Conservation (phyloP, 2,113 vertebrate genomes). For the Varanus salvator region DNA sequence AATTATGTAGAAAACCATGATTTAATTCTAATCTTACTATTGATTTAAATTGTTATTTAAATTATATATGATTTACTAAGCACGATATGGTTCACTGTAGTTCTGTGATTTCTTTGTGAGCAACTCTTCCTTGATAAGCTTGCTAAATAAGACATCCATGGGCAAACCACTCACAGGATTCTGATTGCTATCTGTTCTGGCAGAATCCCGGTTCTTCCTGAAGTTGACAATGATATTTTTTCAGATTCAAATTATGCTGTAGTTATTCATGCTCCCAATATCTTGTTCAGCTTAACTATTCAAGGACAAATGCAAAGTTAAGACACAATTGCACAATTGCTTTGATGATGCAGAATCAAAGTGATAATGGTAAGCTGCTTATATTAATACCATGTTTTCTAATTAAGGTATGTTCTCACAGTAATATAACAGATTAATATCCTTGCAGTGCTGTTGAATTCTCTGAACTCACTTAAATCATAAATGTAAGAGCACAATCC, state of each 20-base stretch:
- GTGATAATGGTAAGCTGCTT: background rate
- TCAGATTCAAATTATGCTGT: constrained; percentile 48
- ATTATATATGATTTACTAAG: constrained; percentile 64
- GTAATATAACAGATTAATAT: background rate
- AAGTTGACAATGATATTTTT: constrained; percentile 15
- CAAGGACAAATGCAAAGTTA: constrained; percentile 59
- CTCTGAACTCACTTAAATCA: background rate
- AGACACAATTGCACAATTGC: constrained; percentile 60
- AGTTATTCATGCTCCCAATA: constrained; percentile 49
- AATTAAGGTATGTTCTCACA: background rate
- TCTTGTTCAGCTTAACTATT: constrained; percentile 57
- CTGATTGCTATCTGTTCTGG: background rate
- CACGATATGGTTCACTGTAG: constrained; percentile 54
- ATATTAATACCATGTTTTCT: background rate
- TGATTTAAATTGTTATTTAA: constrained; percentile 5
- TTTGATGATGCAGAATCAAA: background rate
- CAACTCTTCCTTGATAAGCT: constrained; percentile 30
- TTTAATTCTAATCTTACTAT: too few relatives aligned
- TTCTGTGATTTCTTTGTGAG: constrained; percentile 28
- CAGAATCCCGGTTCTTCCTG: background rate
- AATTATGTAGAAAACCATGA: too few relatives aligned
- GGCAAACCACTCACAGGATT: constrained; percentile 58
- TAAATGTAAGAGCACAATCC: background rate
- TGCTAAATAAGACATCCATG: constrained; percentile 55
- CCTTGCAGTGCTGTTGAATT: background rate